These are phyloP conservation scores for Apamea anceps DNA, from an alignment of 2,888 invertebrate species.

Conservation along the genomic window DNA sequence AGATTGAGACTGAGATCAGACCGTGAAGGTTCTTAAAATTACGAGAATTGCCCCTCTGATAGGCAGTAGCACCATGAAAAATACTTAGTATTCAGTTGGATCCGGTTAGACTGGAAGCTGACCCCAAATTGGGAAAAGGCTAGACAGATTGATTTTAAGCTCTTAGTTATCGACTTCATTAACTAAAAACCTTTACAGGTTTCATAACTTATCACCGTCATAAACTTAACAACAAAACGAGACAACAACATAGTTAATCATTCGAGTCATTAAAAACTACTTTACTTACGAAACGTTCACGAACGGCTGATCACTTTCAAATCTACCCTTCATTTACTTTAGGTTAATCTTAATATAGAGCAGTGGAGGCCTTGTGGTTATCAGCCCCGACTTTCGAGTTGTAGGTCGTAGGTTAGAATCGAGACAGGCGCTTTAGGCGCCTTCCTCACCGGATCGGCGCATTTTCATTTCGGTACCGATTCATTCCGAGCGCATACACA, in stretches of 20 bases:
- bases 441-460: too few relatives aligned
- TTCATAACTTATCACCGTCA: background rate
- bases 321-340: conserved; percentile 19
- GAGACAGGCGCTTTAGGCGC: too few relatives aligned
- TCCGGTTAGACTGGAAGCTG: background rate
- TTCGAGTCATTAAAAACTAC: conserved; percentile 19
- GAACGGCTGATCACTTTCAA: conserved; percentile 6
- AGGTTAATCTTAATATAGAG: background rate
- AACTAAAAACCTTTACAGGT: background rate
- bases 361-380: too few relatives aligned
- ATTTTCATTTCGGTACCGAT: too few relatives aligned
- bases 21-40: too few relatives aligned
- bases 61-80: background rate
- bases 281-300: background rate
- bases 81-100: background rate
- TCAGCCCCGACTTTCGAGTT: too few relatives aligned
- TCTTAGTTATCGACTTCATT: background rate
- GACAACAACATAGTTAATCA: background rate
- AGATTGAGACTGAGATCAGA: too few relatives aligned
- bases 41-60: too few relatives aligned
- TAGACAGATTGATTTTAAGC: background rate
- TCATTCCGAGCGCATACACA: too few relatives aligned
- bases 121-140: background rate
- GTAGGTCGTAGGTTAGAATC: too few relatives aligned
- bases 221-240: background rate